These are phyloP conservation scores for Nomada goodeniana DNA, from an alignment of 2,888 invertebrate species.

Conservation along the genomic window DNA sequence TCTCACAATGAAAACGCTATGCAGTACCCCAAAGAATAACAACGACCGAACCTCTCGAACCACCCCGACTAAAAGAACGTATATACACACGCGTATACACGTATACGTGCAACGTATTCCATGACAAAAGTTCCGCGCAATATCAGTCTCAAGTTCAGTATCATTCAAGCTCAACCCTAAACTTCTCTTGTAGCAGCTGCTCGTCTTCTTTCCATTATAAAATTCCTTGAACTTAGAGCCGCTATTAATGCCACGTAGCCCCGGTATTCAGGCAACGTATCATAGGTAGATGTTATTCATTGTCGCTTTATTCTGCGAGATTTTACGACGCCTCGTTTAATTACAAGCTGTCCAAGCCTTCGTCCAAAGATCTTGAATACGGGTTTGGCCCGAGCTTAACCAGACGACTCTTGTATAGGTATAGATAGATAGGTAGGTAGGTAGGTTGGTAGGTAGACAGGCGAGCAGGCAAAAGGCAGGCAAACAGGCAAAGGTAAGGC, in stretches of 20 bases:
- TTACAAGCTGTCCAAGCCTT: background rate
- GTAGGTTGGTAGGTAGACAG: constrained; percentile 46
- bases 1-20: constrained; percentile 3
- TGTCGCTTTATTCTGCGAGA: background rate
- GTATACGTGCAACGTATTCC: background rate
- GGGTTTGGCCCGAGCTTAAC: constrained; percentile 39
- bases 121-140: background rate
- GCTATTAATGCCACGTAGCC: constrained; percentile 15
- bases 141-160: background rate
- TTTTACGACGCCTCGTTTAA: constrained; percentile 26
- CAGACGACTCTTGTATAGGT: constrained; percentile 18
- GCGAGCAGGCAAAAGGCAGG: constrained; percentile 21
- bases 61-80: no score
- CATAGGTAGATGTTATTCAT: background rate
- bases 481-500: constrained; percentile 36
- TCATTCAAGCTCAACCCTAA: background rate
- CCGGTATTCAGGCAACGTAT: background rate
- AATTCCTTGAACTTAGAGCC: background rate
- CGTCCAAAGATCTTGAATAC: constrained; percentile 32
- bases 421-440: constrained; percentile 4
- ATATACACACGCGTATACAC: background rate
- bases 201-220: background rate
- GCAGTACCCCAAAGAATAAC: background rate
- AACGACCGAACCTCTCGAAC: background rate
- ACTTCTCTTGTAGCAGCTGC: background rate